Base-by-base conservation (phyloP, 2,888 invertebrate genomes). In the Cremastinae sp. region DNA sequence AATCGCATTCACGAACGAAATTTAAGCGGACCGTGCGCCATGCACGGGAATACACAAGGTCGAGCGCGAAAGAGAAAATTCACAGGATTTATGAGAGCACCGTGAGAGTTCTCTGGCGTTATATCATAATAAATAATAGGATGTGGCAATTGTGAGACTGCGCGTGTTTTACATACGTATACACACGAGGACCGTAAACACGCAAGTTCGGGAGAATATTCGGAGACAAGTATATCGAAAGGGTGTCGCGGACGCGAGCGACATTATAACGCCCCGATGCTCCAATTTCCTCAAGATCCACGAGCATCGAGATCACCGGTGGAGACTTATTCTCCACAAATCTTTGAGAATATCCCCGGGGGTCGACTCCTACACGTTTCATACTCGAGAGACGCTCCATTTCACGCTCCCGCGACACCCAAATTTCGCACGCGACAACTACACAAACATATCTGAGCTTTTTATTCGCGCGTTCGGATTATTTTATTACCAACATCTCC, bases 251-350 rank as follows among this genome's bases (percentile, higher is more conserved):
- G 41, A 69, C 65, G 66, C 75, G 75, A 71, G 59, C 41, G 58
- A 65, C 5, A 56, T 72, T 58, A 72, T 51, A 62, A 75, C 49
- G 49, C 51, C 55, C 49, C 39, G 75, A 37, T 71, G 75, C 75
- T 71, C 75, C 56, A 75, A 72, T 75, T 75, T 61, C 62, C 66
- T 51, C 58, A 58, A 51, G n/a, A n/a, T n/a, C n/a, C n/a, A 51
- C 58, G 41, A 65, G 58, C 41, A 58, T 58, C 59, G 58, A 53
- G 73, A n/a, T n/a, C 51, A 56, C 49, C 62, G 51, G 64, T 43
- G 39, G 47, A 75, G 28, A 55, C 53, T 65, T 70, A n/a, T n/a
- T n/a, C 59, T 75, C 75, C 75, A 65, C 75, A 47, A 70, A 70
- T 70, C 59, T 59, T 55, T n/a, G 59, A 47, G 75, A 75, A 70